Evolutionary conservation across 2,888 invertebrate genomes (phyloP), one percentile per base, ranked within the genome.

Genomic region (Temnothorax ravouxi): DNA sequence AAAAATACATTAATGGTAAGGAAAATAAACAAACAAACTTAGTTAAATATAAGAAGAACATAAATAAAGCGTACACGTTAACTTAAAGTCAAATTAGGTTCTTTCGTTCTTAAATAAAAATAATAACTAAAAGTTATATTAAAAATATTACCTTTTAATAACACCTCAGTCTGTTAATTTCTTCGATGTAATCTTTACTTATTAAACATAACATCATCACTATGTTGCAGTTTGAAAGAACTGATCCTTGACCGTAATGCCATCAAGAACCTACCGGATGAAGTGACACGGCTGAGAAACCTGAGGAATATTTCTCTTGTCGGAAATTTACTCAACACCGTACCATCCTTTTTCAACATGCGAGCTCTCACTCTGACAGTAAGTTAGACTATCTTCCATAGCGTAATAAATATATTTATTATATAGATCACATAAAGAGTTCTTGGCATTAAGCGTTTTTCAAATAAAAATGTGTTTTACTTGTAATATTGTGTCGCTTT

Each of bases 231-330:
- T 93, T 95, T 97, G 93, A 96, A 96, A 93, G 97, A 97, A 94
- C 95, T 97, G 86, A 96, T 96, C 89, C 95, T 97, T 91, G 97
- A 97, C 95, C 96, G 97, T 94, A 97, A 97, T 96, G 96, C 96
- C 93, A 95, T 97, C 89, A 96, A 95, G 91, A 96, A 96, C 69
- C 92, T 97, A 90, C 96, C 96, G 50, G 95, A 96, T 87, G 95
- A 96, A 89, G 95, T 96, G 91, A 96, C 96, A 89, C 95, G 96
- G 86, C 95, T 97, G 89, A 96, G 96, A 85, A 95, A 96, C 86
- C 95, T 97, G 89, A 96, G 96, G 88, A 95, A 95, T 72, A 95
- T 97, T 81, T 96, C 96, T 84, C 96, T 97, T 82, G 95, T 96
- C 85, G 95, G 95, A 91, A 96, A 96, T 95, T 94, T 95, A 86